Evolutionary conservation across 1,140 invertebrate genomes (phyloP).

Genomic region (Agrypnia vestita): DNA sequence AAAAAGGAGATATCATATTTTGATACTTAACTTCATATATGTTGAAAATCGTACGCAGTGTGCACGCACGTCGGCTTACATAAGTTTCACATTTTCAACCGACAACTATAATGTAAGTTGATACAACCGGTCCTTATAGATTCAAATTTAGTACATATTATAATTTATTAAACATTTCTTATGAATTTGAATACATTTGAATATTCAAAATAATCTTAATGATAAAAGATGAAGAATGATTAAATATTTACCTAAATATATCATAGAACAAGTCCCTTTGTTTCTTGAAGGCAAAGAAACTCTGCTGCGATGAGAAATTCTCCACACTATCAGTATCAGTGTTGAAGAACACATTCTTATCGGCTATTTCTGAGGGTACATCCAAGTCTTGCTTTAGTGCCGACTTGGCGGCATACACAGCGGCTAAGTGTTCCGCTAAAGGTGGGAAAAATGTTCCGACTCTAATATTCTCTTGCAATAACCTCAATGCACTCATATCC

Average conservation of each 20-base stretch:
- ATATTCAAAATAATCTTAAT: no score
- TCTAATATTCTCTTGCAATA: constrained; percentile 68
- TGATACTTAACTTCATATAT: no score
- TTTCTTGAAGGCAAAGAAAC: constrained; percentile 86
- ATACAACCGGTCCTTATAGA: no score
- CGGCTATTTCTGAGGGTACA: constrained; percentile 53
- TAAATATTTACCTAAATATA: constrained; percentile 72
- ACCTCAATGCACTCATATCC: constrained; percentile 68
- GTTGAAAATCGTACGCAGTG: no score
- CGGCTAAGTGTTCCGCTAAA: constrained; percentile 66
- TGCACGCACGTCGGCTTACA: no score
- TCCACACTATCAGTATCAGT: constrained; percentile 86
- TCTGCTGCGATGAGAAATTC: constrained; percentile 83
- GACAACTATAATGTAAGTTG: no score
- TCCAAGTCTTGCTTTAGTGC: constrained; percentile 57
- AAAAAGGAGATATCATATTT: no score
- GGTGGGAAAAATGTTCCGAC: constrained; percentile 66
- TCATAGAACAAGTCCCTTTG: constrained; percentile 90
- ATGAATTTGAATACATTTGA: no score
- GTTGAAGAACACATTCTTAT: constrained; percentile 69
- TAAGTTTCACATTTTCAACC: no score
- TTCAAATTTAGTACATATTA: no score
- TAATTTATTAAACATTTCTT: no score
- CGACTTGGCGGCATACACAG: constrained; percentile 60
- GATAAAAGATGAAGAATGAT: no score